Percentiles rank a stretch among this genome's conserved stretches.
Evolutionary conservation across 1,140 invertebrate species (phyloP).

Genomic region (Diachasmimorpha longicaudata): DNA sequence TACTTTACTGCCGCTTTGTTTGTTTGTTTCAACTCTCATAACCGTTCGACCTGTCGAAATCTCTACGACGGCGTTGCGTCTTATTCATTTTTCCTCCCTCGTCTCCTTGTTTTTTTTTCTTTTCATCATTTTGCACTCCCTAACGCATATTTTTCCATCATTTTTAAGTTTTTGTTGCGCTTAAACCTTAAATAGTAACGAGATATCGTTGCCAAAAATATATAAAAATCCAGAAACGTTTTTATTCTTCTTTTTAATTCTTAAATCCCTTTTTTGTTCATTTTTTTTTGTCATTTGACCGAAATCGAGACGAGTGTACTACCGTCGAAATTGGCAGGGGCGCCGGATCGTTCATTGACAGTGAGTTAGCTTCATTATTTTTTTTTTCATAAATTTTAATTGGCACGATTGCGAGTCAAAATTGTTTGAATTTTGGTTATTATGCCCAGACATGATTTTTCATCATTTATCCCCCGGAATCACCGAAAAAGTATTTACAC

Average conservation of each 20-base stretch:
- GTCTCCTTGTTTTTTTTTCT: constrained; percentile 27
- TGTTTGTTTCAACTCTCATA: constrained; percentile 36
- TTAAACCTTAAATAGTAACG: constrained; percentile 62
- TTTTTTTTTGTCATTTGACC: constrained; percentile 33
- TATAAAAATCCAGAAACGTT: constrained; percentile 60
- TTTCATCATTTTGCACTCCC: constrained; percentile 22
- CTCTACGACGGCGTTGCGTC: constrained; percentile 54
- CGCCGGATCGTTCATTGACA: constrained; percentile 43
- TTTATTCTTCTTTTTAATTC: constrained; percentile 22
- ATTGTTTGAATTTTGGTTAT: constrained; percentile 13
- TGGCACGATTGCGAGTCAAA: constrained; percentile 1
- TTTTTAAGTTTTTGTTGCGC: constrained; percentile 51
- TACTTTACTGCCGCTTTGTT: constrained; percentile 50
- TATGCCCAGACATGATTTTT: neutral
- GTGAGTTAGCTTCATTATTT: constrained; percentile 17
- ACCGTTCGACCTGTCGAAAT: constrained; percentile 59
- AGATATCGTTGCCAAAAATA: constrained; percentile 65
- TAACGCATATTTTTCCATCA: constrained; percentile 34
- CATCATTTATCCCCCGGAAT: neutral
- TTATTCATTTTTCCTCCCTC: constrained; percentile 37
- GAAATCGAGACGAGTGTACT: constrained; percentile 58
- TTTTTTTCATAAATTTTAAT: constrained; percentile 3
- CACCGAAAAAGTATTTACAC: constrained; percentile 28
- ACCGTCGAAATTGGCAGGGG: constrained; percentile 53
- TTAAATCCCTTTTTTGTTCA: constrained; percentile 30